Percentiles rank a stretch among this genome's conserved stretches.
These are phyloP conservation scores for Strix aluco DNA, from an alignment of 2,113 vertebrate species.

Conservation along the genomic window DNA sequence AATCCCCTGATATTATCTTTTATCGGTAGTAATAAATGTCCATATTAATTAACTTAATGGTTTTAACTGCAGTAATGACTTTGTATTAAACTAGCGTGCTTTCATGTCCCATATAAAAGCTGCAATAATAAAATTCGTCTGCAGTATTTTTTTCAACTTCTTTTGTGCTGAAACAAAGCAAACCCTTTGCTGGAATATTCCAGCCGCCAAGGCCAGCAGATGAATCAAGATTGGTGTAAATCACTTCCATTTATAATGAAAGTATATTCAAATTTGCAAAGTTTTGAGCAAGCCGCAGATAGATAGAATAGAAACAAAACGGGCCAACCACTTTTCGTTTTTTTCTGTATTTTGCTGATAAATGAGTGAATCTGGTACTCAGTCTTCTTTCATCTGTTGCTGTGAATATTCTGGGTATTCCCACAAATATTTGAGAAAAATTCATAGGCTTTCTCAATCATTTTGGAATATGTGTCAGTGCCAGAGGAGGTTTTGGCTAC, in stretches of 20 bases:
- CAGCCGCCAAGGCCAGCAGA: not conserved
- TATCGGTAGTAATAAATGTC: slow-evolving; percentile 60
- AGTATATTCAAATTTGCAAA: not conserved
- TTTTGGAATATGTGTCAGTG: not conserved
- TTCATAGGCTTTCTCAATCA: not conserved
- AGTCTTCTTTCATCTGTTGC: not conserved
- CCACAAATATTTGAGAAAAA: not conserved
- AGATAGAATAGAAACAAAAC: not conserved
- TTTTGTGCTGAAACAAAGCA: slow-evolving; percentile 58
- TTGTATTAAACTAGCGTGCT: slow-evolving; percentile 31
- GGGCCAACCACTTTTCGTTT: not conserved
- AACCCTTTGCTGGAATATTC: slow-evolving; percentile 15
- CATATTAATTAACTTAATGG: slow-evolving; percentile 67
- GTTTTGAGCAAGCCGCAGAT: not conserved
- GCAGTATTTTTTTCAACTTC: slow-evolving; percentile 26
- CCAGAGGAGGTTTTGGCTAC: not conserved
- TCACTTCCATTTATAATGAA: not conserved
- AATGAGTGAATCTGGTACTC: not conserved
- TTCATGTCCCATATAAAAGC: slow-evolving; percentile 60
- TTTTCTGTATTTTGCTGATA: not conserved
- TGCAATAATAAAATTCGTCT: slow-evolving; percentile 49
- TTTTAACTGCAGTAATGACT: slow-evolving; percentile 66
- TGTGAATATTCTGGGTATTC: not conserved
- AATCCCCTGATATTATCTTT: slow-evolving; percentile 56
- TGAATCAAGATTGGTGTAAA: not conserved